phyloP scores from a whole-genome alignment of 2,113 vertebrate species.

The Chrysochloris asiatica region DNA sequence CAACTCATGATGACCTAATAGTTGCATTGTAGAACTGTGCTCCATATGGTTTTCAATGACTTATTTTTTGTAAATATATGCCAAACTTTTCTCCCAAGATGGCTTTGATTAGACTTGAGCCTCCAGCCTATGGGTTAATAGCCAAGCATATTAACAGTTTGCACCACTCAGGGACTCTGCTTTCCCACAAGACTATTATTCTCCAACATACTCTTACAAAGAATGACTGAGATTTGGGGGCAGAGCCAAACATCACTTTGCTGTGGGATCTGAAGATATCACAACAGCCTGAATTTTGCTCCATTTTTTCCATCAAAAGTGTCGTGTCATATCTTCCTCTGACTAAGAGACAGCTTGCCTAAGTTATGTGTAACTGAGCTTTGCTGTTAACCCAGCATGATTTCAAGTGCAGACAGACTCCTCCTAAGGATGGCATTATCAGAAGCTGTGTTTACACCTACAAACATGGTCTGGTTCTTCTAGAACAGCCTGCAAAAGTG shows the following conservation, averaged over 20 bases:
- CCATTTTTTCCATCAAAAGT: not conserved
- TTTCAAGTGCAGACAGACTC: not conserved
- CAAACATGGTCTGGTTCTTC: not conserved
- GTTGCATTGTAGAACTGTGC: not conserved
- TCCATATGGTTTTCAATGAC: not conserved
- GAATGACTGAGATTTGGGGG: not conserved
- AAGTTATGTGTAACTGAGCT: not conserved
- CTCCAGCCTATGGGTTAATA: not conserved
- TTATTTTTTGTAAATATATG: not conserved
- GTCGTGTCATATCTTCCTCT: not conserved
- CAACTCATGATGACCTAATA: not conserved
- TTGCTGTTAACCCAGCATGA: not conserved
- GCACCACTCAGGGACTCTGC: not conserved
- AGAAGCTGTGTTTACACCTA: conserved; percentile 25
- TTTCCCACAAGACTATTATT: not conserved
- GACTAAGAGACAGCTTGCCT: not conserved
- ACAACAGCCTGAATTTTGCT: not conserved
- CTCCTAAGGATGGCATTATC: not conserved
- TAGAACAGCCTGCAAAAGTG: not conserved
- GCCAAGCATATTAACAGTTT: not conserved
- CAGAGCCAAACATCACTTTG: not conserved
- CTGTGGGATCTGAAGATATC: not conserved
- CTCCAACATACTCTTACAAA: not conserved
- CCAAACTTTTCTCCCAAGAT: not conserved
- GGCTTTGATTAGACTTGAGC: not conserved